These are phyloP conservation scores for Diorhabda elongata DNA, from an alignment of 1,140 invertebrate genomes.

Conservation along the genomic window DNA sequence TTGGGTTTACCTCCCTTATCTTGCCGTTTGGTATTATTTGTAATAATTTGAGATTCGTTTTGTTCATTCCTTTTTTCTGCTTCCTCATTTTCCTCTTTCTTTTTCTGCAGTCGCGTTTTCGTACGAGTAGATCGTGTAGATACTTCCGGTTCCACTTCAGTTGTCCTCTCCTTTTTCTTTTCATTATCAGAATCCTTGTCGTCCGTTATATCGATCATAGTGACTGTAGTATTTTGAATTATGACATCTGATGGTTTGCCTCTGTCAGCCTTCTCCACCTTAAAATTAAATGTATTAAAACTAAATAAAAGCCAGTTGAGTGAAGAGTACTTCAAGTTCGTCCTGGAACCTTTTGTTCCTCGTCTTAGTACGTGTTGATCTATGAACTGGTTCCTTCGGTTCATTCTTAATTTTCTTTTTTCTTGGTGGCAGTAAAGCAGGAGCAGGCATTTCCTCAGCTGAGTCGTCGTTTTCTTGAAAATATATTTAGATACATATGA, in stretches of 20 bases:
- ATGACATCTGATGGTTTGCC: constrained; percentile 22
- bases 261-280: constrained; percentile 6
- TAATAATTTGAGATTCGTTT: too few species aligned
- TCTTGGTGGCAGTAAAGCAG: constrained; percentile 24
- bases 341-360: constrained; percentile 3
- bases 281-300: too few species aligned
- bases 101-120: constrained; percentile 11
- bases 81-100: background rate
- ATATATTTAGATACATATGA: too few species aligned
- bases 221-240: constrained; percentile 15
- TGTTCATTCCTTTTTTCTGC: too few species aligned
- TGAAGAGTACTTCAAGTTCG: background rate
- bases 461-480: too few species aligned
- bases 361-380: constrained; percentile 13
- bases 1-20: too few species aligned
- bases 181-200: background rate
- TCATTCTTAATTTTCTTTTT: constrained; percentile 22
- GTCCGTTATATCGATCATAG: constrained; percentile 21
- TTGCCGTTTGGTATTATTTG: too few species aligned
- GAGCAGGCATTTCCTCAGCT: constrained; percentile 27
- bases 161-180: background rate
- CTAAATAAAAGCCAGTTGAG: too few species aligned
- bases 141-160: background rate
- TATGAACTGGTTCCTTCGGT: constrained; percentile 4
- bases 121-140: constrained; percentile 9